Evolutionary conservation across 2,797 vertebrate species (phyloP).

Genomic region (Syngnathus acus): DNA sequence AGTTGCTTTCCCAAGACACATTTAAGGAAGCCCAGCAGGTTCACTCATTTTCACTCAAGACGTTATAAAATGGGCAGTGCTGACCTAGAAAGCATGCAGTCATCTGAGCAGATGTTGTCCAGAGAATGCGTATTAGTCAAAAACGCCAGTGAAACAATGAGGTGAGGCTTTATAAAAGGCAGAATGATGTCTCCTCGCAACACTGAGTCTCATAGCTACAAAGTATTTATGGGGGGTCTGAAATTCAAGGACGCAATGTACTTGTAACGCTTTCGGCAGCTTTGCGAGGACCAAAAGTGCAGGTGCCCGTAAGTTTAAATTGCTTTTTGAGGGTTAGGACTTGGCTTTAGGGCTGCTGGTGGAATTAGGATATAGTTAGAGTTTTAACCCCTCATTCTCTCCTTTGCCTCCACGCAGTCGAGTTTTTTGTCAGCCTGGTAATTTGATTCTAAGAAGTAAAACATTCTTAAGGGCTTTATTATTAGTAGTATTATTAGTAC

Average conservation of each 20-base stretch:
- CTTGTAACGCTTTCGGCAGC: background rate
- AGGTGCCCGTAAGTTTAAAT: background rate
- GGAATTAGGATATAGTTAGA: background rate
- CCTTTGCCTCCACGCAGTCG: background rate
- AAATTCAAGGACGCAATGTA: background rate
- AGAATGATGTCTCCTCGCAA: constrained; percentile 23
- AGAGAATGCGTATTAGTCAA: constrained; percentile 37
- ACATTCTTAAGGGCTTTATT: background rate
- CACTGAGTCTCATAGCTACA: constrained; percentile 32
- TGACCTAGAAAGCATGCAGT: constrained; percentile 39
- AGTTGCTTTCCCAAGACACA: background rate
- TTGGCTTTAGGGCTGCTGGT: background rate
- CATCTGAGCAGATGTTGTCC: constrained; percentile 40
- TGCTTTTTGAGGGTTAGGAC: background rate
- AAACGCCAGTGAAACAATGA: constrained; percentile 36
- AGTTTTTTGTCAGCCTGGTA: background rate
- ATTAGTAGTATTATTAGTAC: background rate
- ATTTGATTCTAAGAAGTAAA: background rate
- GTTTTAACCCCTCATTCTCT: background rate
- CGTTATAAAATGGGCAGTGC: constrained; percentile 15
- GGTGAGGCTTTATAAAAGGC: constrained; percentile 33
- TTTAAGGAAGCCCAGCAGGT: background rate
- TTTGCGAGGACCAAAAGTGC: background rate
- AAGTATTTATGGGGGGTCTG: constrained; percentile 18
- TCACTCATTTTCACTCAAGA: constrained; percentile 29